Conservation (phyloP, 2,797 vertebrate genomes). For the Sebastes nivosus region DNA sequence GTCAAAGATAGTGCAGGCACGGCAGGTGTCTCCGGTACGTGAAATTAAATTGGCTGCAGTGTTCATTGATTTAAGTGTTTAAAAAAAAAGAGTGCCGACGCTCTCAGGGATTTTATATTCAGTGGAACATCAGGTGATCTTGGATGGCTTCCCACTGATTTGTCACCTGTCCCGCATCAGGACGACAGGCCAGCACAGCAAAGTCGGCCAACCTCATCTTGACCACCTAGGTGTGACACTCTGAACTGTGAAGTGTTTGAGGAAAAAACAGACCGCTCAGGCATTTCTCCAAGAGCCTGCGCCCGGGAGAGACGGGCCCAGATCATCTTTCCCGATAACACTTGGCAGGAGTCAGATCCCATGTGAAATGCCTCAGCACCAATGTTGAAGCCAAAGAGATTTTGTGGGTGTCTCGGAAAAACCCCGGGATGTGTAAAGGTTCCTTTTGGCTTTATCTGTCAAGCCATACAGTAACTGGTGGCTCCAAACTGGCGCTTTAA, state of each 20-base stretch:
- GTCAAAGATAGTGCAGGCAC: conserved; percentile 55
- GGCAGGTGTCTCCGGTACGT: conserved; percentile 46
- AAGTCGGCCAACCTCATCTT: conserved; percentile 50
- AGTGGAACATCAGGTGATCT: conserved; percentile 53
- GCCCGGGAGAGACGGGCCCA: conserved; percentile 43
- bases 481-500: conserved; percentile 31
- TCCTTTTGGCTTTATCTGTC: conserved; percentile 39
- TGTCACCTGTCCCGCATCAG: conserved; percentile 43
- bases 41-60: conserved; percentile 64
- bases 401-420: conserved; percentile 57
- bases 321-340: conserved; percentile 70
- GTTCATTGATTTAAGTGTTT: conserved; percentile 53
- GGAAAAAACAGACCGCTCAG: conserved; percentile 30
- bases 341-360: conserved; percentile 62
- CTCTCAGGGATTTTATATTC: conserved; percentile 6
- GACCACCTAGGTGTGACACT: conserved; percentile 65
- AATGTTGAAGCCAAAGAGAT: conserved; percentile 62
- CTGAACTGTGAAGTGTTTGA: conserved; percentile 45
- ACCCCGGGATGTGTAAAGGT: conserved; percentile 29
- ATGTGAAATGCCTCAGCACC: conserved; percentile 52
- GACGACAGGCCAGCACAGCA: conserved; percentile 11
- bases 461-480: conserved; percentile 16
- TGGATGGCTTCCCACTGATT: conserved; percentile 65
- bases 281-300: conserved; percentile 55
- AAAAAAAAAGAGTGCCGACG: neutral